Evolutionary conservation across 1,140 invertebrate species (phyloP), one percentile per base, ranked within the genome.

Genomic region (Phymorhynchus buccinoides): DNA sequence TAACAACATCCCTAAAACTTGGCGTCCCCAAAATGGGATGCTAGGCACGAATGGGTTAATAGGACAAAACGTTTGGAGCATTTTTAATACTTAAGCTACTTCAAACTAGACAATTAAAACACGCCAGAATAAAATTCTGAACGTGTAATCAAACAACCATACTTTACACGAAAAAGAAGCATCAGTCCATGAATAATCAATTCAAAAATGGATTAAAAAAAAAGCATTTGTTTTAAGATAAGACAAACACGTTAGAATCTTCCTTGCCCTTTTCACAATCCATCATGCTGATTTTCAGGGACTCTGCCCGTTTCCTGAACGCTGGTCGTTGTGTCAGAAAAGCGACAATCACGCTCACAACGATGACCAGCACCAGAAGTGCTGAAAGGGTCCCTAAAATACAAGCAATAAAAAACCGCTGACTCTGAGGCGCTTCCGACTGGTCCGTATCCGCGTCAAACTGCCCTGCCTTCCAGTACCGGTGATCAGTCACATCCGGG

Each of bases 351-450:
- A 80, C 18, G n/a, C 62, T 68, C 37, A 35, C 62, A 27, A 85
- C 12, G 39, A 85, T 35, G 48, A 85, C 84, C 12, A 87, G n/a
- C 1, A 85, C 48, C 3, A 87, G 66, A 0, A 87, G 32, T 6
- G n/a, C 87, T 22, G 83, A 62, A 56, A 80, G 22, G 12, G 71
- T 39, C 4, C 87, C 87, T 18, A 86, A 71, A 1, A 87, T 35
- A 1, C 39, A 68, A 6, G 87, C 85, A 18, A 87, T 87, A 3
- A 85, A 52, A 1, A 86, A 9, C 68, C 68, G 84, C 73, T 87
- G 85, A 16, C 48, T 18, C 14, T 68, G 18, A 1, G 83, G 83
- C 1, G 79, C 79, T 0, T 18, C 68, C 68, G 48, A 52, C 35
- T 73, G 22, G 12, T 30, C n/a, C 35, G 48, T 85, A 32, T n/a